Conservation (phyloP, 2,888 invertebrate species). For the Rotaria macrura region DNA sequence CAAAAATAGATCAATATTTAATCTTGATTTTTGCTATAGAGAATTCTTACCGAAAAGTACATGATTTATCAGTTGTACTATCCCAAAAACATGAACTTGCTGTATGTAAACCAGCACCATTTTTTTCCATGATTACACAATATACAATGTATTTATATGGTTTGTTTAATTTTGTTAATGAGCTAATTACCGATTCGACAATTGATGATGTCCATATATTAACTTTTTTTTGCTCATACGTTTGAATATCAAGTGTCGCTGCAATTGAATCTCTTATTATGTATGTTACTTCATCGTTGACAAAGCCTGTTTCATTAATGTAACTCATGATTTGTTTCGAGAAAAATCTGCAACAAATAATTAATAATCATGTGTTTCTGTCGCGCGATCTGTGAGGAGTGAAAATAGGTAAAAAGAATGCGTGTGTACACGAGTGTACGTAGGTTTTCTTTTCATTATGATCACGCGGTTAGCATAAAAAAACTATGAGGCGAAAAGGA, state of each 20-base stretch:
- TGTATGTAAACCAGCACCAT: slow-evolving; percentile 92
- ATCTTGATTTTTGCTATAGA: neutral
- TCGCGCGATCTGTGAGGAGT: no score
- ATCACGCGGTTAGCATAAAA: neutral
- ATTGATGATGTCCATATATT: slow-evolving; percentile 94
- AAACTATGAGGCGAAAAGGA: neutral
- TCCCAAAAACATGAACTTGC: slow-evolving; percentile 99
- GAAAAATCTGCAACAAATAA: no score
- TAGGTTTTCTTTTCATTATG: no score
- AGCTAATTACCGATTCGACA: slow-evolving; percentile 83
- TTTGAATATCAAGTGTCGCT: slow-evolving; percentile 21
- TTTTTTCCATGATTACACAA: slow-evolving; percentile 98
- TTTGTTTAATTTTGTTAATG: slow-evolving; percentile 84
- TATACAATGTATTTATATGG: slow-evolving; percentile 96
- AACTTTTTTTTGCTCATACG: slow-evolving; percentile 80
- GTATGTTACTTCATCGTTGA: slow-evolving; percentile 30
- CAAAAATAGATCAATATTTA: neutral
- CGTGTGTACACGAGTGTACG: no score
- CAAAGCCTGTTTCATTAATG: slow-evolving; percentile 21
- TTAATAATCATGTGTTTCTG: no score
- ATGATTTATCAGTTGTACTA: slow-evolving; percentile 77
- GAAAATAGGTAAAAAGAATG: no score
- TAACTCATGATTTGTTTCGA: neutral
- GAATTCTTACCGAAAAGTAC: neutral
- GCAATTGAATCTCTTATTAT: slow-evolving; percentile 29